These are phyloP conservation scores for Excalfactoria chinensis DNA, from an alignment of 2,113 vertebrate genomes.

Conservation along the genomic window DNA sequence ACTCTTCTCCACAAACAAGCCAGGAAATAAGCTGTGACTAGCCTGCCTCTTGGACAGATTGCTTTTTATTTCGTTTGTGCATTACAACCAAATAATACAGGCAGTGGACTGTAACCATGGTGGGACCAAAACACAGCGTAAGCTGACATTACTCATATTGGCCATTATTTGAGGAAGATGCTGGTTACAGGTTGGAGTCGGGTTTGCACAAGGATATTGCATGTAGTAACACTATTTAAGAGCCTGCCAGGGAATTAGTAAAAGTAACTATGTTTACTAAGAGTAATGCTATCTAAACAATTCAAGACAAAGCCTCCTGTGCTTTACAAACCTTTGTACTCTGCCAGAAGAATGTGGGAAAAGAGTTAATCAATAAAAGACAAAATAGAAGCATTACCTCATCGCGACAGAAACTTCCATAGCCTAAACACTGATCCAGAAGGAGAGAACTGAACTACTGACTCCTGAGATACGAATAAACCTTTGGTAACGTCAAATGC, in stretches of 20 bases:
- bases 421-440: conserved; percentile 62
- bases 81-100: background rate
- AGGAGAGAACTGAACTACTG: conserved; percentile 9
- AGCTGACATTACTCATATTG: background rate
- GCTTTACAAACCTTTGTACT: conserved; percentile 58
- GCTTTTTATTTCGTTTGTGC: background rate
- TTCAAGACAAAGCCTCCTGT: conserved; percentile 33
- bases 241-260: conserved; percentile 30
- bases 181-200: background rate
- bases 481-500: background rate
- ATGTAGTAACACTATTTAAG: background rate
- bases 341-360: conserved; percentile 63
- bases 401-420: conserved; percentile 21
- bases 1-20: background rate
- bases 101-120: background rate
- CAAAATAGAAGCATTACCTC: conserved; percentile 70
- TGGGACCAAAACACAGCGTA: background rate
- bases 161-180: background rate
- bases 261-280: conserved; percentile 53
- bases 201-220: background rate
- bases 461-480: conserved; percentile 37
- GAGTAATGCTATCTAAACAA: conserved; percentile 48
- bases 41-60: background rate
- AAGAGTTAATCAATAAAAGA: conserved; percentile 68
- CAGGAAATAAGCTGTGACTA: background rate